Evolutionary conservation across 1,140 invertebrate species (phyloP).

Genomic region (Pseudomyrmex cubaensis): DNA sequence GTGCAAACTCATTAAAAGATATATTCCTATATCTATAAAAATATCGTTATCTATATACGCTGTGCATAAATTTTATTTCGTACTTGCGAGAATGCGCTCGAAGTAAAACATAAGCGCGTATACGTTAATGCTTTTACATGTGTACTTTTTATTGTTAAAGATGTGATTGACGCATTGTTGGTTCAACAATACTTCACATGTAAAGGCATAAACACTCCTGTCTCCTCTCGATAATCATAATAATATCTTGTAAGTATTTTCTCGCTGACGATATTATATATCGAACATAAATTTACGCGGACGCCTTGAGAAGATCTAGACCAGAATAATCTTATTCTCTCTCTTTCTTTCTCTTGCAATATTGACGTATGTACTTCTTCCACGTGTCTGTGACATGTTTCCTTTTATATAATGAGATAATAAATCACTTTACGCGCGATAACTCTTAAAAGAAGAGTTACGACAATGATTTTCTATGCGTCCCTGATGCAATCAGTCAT

Average conservation of each 20-base stretch:
- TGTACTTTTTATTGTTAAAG: no score
- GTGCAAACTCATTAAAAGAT: not conserved
- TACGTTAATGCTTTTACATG: no score
- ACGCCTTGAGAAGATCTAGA: not conserved
- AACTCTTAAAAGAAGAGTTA: not conserved
- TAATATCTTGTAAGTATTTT: no score
- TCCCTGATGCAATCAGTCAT: no score
- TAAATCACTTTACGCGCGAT: not conserved
- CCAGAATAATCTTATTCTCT: no score
- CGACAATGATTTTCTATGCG: no score
- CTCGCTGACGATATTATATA: not conserved
- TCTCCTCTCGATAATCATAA: no score
- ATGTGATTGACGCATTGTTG: no score
- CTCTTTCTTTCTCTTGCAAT: not conserved
- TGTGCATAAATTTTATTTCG: not conserved
- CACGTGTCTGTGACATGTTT: constrained; percentile 8
- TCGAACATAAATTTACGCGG: not conserved
- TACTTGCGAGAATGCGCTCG: not conserved
- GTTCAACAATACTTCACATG: no score
- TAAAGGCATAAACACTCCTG: no score
- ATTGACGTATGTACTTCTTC: not conserved
- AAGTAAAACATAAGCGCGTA: no score
- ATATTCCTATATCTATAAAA: not conserved
- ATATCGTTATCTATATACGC: not conserved
- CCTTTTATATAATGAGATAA: not conserved